These are phyloP conservation scores for Hycleus phaleratus DNA, from an alignment of 1,140 invertebrate genomes.

Conservation along the genomic window DNA sequence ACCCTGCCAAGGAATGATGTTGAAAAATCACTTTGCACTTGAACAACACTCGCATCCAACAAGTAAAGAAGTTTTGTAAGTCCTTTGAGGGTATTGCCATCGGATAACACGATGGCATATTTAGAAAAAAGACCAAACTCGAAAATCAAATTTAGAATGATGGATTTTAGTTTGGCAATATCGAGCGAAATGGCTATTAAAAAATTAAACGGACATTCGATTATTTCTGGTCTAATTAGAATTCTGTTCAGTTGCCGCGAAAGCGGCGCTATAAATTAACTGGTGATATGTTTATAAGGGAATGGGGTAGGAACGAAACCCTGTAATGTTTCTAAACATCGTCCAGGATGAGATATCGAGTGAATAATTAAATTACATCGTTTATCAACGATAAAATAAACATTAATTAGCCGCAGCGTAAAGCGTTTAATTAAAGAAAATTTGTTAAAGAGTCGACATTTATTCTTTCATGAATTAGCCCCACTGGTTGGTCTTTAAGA, in stretches of 20 bases:
- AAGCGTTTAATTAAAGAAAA: constrained; percentile 24
- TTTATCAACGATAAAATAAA: constrained; percentile 26
- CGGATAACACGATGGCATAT: constrained; percentile 4
- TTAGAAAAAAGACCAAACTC: constrained; percentile 4
- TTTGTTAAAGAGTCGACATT: constrained; percentile 15
- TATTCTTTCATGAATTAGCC: neutral
- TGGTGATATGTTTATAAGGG: constrained; percentile 23
- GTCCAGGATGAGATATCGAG: constrained; percentile 23
- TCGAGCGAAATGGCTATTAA: constrained; percentile 3
- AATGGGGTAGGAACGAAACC: neutral
- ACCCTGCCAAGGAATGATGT: constrained; percentile 9
- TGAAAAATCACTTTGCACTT: constrained; percentile 12
- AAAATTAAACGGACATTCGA: constrained; percentile 12
- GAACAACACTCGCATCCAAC: constrained; percentile 2
- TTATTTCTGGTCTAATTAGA: constrained; percentile 16
- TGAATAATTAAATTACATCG: constrained; percentile 24
- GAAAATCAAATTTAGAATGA: neutral
- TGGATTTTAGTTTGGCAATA: neutral
- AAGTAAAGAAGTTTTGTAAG: constrained; percentile 6
- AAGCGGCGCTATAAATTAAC: constrained; percentile 18
- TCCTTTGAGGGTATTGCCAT: constrained; percentile 9
- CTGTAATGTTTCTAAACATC: constrained; percentile 13
- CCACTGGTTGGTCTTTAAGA: no score
- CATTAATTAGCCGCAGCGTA: constrained; percentile 23
- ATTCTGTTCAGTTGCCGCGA: constrained; percentile 14